Conservation (phyloP, 92 coral and sea anemone genomes). For the Porites divaricata region DNA sequence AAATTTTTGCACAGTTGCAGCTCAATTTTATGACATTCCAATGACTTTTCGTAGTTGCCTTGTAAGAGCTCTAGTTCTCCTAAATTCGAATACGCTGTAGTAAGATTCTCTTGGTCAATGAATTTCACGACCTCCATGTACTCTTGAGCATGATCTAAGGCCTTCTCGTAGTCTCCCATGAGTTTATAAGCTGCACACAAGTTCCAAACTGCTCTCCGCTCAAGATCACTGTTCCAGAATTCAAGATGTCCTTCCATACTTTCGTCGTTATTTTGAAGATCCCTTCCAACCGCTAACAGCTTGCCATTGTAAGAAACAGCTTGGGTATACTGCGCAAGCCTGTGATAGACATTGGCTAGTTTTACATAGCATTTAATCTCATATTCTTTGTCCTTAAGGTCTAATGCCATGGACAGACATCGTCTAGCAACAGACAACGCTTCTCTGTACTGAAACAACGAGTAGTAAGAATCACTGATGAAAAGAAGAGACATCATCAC, state of each 20-base stretch:
- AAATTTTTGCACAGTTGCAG: constrained; percentile 72
- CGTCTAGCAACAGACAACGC: constrained; percentile 62
- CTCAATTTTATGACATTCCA: constrained; percentile 77
- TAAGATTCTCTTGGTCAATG: constrained; percentile 58
- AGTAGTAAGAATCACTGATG: constrained; percentile 60
- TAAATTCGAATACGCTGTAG: constrained; percentile 70
- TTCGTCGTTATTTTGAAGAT: constrained; percentile 42
- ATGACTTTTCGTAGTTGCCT: constrained; percentile 71
- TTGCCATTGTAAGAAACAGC: constrained; percentile 83
- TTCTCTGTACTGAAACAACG: constrained; percentile 46
- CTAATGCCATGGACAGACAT: constrained; percentile 70
- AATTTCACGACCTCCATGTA: constrained; percentile 70
- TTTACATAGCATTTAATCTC: constrained; percentile 76
- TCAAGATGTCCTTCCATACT: constrained; percentile 12
- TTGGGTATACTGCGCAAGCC: constrained; percentile 70
- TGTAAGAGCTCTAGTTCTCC: constrained; percentile 76
- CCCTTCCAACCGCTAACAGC: constrained; percentile 82
- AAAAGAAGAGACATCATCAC: constrained; percentile 73
- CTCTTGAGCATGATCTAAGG: constrained; percentile 71
- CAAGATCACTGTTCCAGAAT: constrained; percentile 76
- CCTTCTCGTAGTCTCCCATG: constrained; percentile 69
- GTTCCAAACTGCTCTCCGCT: constrained; percentile 86
- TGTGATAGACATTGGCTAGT: constrained; percentile 80
- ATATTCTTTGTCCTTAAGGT: constrained; percentile 64
- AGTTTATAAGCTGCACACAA: constrained; percentile 79